Evolutionary conservation across 1,140 invertebrate genomes (phyloP).

Genomic region (Rhagoletis pomonella): DNA sequence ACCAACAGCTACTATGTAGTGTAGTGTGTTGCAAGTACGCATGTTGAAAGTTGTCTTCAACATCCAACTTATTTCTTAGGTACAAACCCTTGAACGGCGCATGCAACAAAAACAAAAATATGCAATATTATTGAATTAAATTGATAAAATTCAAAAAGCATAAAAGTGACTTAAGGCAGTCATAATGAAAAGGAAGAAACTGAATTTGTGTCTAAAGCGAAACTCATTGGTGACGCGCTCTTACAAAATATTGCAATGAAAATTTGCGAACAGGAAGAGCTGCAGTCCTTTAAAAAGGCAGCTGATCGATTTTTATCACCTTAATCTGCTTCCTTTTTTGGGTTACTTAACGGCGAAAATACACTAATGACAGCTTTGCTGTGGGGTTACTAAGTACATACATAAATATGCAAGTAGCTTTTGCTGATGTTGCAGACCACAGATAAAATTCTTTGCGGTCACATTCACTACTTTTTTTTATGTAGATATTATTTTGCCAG

Average conservation of each 20-base stretch:
- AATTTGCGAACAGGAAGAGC: background rate
- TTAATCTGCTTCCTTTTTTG: background rate
- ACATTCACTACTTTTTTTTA: no score
- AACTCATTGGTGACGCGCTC: background rate
- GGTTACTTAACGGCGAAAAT: background rate
- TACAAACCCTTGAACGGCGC: background rate
- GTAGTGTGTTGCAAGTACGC: background rate
- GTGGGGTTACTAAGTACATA: no score
- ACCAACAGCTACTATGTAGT: background rate
- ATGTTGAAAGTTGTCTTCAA: background rate
- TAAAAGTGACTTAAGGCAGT: slow-evolving; percentile 21
- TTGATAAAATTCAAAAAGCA: background rate
- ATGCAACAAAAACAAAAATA: background rate
- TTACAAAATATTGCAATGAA: background rate
- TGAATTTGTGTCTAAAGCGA: background rate
- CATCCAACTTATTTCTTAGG: background rate
- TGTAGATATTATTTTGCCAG: no score
- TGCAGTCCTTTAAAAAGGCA: background rate
- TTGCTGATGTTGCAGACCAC: no score
- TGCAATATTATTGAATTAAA: slow-evolving; percentile 20
- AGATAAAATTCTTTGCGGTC: no score
- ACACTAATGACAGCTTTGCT: background rate
- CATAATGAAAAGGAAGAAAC: slow-evolving; percentile 2
- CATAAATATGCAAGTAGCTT: no score
- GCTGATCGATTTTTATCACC: slow-evolving; percentile 15